Evolutionary conservation across 2,888 invertebrate species (phyloP).

Genomic region (Stramonita haemastoma): DNA sequence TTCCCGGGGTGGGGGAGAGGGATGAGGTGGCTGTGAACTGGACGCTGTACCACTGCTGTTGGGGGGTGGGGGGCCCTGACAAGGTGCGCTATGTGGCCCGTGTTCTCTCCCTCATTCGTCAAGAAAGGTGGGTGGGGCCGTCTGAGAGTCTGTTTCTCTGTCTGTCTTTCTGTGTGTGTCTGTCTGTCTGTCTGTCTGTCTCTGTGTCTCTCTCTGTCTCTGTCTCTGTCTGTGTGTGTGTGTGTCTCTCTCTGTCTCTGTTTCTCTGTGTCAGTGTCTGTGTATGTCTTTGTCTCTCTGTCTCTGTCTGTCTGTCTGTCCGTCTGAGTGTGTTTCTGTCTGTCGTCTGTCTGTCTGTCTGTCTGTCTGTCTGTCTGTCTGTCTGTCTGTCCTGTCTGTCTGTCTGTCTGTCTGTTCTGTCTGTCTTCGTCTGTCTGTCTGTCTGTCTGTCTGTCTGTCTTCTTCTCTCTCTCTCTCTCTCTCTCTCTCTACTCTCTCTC

Average conservation of each 20-base stretch:
- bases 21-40: neutral
- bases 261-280: neutral
- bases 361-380: neutral
- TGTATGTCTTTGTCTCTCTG: neutral
- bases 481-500: neutral
- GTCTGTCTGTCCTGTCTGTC: neutral
- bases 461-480: neutral
- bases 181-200: neutral
- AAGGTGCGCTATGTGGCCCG: neutral
- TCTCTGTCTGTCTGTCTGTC: neutral
- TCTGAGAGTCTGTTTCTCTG: neutral
- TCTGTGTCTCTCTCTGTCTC: neutral
- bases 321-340: neutral
- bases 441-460: neutral
- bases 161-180: neutral
- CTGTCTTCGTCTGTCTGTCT: neutral
- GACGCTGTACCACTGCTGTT: neutral
- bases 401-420: neutral
- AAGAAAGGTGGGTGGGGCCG: neutral
- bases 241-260: neutral
- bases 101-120: neutral
- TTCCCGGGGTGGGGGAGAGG: conserved; percentile 2
- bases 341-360: neutral
- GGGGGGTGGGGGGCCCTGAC: neutral
- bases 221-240: neutral